Base-by-base conservation (phyloP, 1,140 invertebrate species). In the Atta colombica region DNA sequence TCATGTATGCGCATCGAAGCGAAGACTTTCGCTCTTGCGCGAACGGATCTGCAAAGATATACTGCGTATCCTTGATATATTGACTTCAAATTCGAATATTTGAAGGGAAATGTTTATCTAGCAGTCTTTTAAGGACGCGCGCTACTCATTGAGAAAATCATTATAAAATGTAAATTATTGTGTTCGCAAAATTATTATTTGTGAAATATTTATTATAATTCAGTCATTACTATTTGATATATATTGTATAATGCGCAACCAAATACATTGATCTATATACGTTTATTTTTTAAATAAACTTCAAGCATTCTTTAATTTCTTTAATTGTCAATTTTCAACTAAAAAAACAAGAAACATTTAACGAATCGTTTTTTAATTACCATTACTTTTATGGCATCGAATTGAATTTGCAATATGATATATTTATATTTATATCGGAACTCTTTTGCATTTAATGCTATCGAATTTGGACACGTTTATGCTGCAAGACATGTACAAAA, bases 1-100 rank as follows among this genome's bases (percentile, higher is more conserved):
- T 28, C 61, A 21, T 89, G 69, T 87, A 66, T 55, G 74, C 55
- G 85, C 85, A 81, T 85, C 78, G 77, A 90, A 58, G 25, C 74
- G 77, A 61, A 84, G 39, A 91, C 91, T 91, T 91, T 91, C 90
- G 88, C 91, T 91, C 91, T 91, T 87, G 63, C 77, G 14, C 55
- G 77, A 85, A 88, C 58, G 77, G 39, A 77, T 60, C 68, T 63
- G 21, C 78, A 71, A 91, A 80, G 69, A 65, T 69, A 35, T 28
- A 25, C 39, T 2, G 39, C 39, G 39, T 16, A 81, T 18, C 10
- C 39, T 78, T 55, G 21, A 10, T 25, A 10, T 51, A 63, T 10
- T 3, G 21, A 12, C 39, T 45, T 25, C 8, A 4, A 39, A 45
- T 39, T 53, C 25, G 14, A 77, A 0, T 31, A 25, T 49, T 39